These are phyloP conservation scores for Sitta europaea DNA, from an alignment of 2,113 vertebrate species.

Conservation along the genomic window DNA sequence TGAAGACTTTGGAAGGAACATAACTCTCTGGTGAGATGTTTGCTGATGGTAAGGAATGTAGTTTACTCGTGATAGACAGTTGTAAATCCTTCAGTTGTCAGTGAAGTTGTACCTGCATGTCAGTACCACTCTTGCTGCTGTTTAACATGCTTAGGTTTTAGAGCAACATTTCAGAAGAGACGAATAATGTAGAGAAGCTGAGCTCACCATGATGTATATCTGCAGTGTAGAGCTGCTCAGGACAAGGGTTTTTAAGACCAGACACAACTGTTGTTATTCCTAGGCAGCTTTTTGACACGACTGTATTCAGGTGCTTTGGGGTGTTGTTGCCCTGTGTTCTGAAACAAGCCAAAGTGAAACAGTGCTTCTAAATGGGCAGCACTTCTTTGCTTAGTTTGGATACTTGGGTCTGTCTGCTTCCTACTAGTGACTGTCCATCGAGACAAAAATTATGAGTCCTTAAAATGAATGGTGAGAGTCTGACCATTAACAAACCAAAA, in stretches of 20 bases:
- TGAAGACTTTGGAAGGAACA: neutral
- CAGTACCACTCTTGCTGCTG: neutral
- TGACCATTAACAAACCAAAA: neutral
- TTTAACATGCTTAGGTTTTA: neutral
- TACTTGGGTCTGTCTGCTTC: neutral
- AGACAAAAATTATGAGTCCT: neutral
- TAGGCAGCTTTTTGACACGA: neutral
- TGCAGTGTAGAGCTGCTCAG: neutral
- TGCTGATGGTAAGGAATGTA: neutral
- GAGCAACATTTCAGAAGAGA: neutral
- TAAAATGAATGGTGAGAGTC: neutral
- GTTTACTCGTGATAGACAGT: neutral
- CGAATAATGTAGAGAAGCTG: neutral
- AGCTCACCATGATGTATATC: neutral
- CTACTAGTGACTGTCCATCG: neutral
- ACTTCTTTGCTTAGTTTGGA: neutral
- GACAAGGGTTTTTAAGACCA: neutral
- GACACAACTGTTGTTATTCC: neutral
- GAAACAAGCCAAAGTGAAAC: neutral
- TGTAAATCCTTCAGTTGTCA: neutral
- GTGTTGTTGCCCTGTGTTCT: neutral
- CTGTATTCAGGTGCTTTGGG: rapidly evolving
- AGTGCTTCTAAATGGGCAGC: neutral
- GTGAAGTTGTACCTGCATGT: neutral
- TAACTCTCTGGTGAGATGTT: neutral